Evolutionary conservation across 2,888 invertebrate genomes (phyloP).

Genomic region (Myopa tessellatipennis): DNA sequence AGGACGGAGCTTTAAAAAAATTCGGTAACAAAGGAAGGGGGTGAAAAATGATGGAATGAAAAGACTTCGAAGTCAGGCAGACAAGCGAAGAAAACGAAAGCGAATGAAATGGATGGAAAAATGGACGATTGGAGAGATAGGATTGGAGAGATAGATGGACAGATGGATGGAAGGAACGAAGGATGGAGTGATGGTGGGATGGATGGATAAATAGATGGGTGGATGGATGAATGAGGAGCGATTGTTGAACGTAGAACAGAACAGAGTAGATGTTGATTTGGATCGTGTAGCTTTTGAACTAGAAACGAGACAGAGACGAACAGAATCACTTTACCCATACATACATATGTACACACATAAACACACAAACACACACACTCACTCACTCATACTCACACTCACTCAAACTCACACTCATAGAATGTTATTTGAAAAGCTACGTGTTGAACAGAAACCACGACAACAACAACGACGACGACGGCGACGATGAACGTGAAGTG

Average conservation of each 20-base stretch:
- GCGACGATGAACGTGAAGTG: constrained; percentile 16
- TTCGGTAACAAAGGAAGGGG: constrained; percentile 7
- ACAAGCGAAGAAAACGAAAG: background rate
- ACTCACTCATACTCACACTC: constrained; percentile 8
- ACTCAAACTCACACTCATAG: background rate
- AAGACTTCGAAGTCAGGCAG: background rate
- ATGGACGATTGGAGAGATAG: background rate
- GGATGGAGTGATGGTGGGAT: background rate
- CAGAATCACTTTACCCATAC: background rate
- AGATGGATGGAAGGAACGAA: background rate
- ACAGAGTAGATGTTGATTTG: constrained; percentile 19
- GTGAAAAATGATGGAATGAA: constrained; percentile 15
- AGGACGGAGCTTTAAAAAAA: background rate
- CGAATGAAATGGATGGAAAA: background rate
- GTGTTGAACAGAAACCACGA: background rate
- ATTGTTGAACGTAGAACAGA: background rate
- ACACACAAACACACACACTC: constrained; percentile 16
- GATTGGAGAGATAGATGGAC: background rate
- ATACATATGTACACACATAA: constrained; percentile 7
- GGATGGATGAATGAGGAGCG: background rate
- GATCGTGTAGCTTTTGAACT: constrained; percentile 32
- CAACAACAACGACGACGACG: constrained; percentile 38
- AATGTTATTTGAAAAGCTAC: background rate
- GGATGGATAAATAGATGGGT: background rate
- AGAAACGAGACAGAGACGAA: background rate